A percentile compares a stretch with the other conserved stretches of the same genome.
Evolutionary conservation across 2,113 vertebrate species (phyloP).

Genomic region (Mystacornis crossleyi): DNA sequence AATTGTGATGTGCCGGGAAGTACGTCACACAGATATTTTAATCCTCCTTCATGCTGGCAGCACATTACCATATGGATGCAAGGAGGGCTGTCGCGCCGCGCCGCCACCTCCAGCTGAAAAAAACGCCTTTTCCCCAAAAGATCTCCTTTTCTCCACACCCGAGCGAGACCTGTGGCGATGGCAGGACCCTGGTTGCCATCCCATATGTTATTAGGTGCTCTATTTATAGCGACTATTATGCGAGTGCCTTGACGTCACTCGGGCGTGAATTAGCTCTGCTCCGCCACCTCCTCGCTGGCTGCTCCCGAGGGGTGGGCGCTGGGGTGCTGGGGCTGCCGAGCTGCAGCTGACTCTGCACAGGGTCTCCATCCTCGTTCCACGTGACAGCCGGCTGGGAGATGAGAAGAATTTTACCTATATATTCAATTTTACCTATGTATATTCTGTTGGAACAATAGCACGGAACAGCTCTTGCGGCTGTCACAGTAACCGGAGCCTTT

Average conservation of each 20-base stretch:
- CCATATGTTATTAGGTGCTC: background rate
- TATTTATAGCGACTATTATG: conserved; percentile 81
- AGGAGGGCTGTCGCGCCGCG: background rate
- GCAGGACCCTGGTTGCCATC: conserved; percentile 3
- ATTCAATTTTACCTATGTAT: background rate
- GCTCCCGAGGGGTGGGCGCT: background rate
- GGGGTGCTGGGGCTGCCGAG: conserved; percentile 29
- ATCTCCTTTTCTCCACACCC: background rate
- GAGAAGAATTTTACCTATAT: background rate
- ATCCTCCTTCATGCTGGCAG: conserved; percentile 36
- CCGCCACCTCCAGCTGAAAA: background rate
- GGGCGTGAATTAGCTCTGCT: conserved; percentile 54
- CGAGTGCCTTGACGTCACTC: conserved; percentile 76
- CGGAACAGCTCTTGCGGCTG: background rate
- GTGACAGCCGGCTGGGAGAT: background rate
- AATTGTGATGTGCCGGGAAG: conserved; percentile 38
- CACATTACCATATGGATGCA: conserved; percentile 18
- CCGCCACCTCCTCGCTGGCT: conserved; percentile 38
- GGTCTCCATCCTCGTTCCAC: background rate
- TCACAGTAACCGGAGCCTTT: background rate
- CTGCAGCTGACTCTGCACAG: conserved; percentile 40
- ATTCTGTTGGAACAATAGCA: background rate
- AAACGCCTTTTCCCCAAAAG: background rate
- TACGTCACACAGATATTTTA: conserved; percentile 57
- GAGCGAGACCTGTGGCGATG: conserved; percentile 9